Conservation (phyloP, 2,888 invertebrate genomes). For the Periphyllus acericola region DNA sequence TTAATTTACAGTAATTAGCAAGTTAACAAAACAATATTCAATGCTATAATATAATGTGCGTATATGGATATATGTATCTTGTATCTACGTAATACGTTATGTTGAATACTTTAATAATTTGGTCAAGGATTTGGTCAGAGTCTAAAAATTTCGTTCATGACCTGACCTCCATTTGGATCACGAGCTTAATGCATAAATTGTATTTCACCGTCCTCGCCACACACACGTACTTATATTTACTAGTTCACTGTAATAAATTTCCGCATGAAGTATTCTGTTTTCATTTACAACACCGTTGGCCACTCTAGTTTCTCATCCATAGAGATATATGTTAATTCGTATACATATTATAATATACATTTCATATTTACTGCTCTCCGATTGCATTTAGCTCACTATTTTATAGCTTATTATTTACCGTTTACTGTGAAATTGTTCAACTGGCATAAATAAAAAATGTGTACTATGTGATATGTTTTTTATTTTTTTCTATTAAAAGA, state of each 20-base stretch:
- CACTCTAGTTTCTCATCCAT: not conserved
- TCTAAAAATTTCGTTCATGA: constrained; percentile 29
- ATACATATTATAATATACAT: not conserved
- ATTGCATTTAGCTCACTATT: not conserved
- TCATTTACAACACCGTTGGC: not conserved
- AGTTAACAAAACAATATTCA: not conserved
- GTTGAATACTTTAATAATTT: not conserved
- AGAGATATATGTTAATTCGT: not conserved
- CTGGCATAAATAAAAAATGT: too few relatives aligned
- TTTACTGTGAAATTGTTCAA: too few relatives aligned
- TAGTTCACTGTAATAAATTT: constrained; percentile 6
- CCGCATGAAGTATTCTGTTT: constrained; percentile 21
- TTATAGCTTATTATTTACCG: not conserved
- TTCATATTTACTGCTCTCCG: not conserved
- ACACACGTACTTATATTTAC: not conserved
- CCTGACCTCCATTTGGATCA: constrained; percentile 34
- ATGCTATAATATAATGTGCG: not conserved
- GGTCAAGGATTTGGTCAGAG: constrained; percentile 39
- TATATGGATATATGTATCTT: not conserved
- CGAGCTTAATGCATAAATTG: not conserved
- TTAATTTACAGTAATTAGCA: not conserved
- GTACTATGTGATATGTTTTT: too few relatives aligned
- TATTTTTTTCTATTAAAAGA: too few relatives aligned
- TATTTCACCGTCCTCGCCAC: constrained; percentile 12
- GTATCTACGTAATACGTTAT: not conserved